Evolutionary conservation across 35 echinoderm and acorn worm species (phyloP).

Genomic region (Lytechinus pictus): DNA sequence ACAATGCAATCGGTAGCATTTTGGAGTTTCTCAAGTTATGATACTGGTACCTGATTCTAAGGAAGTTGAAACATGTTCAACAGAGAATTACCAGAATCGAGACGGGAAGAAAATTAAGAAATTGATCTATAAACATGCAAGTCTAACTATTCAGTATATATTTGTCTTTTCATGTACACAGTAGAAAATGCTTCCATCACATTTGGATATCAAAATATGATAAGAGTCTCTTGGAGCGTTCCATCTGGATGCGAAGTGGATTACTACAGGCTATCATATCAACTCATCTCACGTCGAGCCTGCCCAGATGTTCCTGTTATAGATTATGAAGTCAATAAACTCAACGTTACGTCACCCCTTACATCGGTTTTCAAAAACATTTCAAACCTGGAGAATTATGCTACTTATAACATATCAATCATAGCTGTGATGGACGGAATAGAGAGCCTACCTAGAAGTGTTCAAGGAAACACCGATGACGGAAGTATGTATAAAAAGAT

Average conservation of each 20-base stretch:
- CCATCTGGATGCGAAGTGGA: not conserved
- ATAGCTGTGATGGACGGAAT: not conserved
- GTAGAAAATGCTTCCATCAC: too few species aligned
- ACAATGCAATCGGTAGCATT: too few species aligned
- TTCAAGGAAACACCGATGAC: not conserved
- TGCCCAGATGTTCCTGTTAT: not conserved
- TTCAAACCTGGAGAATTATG: not conserved
- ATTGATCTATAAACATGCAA: too few species aligned
- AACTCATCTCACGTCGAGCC: not conserved
- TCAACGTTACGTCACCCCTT: not conserved
- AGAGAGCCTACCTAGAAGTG: not conserved
- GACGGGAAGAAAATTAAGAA: too few species aligned
- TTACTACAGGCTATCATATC: not conserved
- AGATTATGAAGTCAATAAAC: not conserved
- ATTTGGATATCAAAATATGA: too few species aligned
- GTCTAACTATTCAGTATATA: too few species aligned
- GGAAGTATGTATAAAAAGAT: too few species aligned
- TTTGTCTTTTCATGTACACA: too few species aligned
- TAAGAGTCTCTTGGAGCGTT: not conserved
- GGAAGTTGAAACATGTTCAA: too few species aligned
- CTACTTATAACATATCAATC: not conserved
- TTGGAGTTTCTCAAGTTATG: too few species aligned
- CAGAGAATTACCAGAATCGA: too few species aligned
- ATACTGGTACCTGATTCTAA: too few species aligned
- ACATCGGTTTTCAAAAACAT: not conserved